Evolutionary conservation across 2,888 invertebrate species (phyloP).

Genomic region (Tromatobia lineatoria): DNA sequence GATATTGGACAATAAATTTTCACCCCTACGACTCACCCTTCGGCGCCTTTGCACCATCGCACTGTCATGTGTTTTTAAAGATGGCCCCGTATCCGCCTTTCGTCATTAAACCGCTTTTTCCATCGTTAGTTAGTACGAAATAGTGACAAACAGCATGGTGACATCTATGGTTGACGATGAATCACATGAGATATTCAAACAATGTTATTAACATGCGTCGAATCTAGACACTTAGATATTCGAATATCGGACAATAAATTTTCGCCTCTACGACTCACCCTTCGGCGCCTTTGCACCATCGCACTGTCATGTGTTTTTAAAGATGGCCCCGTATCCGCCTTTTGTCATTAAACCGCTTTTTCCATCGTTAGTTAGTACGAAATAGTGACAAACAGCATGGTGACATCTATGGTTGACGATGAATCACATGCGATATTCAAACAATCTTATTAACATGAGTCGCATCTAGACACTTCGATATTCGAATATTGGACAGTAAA

Average conservation of each 20-base stretch:
- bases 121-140: background rate
- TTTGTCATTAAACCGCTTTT: background rate
- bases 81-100: background rate
- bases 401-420: no score
- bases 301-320: background rate
- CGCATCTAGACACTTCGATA: conserved; percentile 20
- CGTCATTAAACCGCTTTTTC: background rate
- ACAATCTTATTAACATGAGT: conserved; percentile 48
- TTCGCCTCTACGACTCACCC: conserved; percentile 12
- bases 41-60: background rate
- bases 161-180: no score
- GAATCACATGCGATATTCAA: no score
- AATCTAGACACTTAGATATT: conserved; percentile 26
- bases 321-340: background rate
- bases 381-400: no score
- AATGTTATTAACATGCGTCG: conserved; percentile 44
- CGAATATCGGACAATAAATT: conserved; percentile 54
- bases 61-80: background rate
- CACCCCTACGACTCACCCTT: conserved; percentile 5
- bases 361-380: background rate
- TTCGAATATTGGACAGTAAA: conserved; percentile 50
- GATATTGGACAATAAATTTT: conserved; percentile 52
- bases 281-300: background rate
- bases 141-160: no score
- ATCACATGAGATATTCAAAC: no score